Evolutionary conservation across 2,888 invertebrate species (phyloP).

Genomic region (Melanchra persicariae): DNA sequence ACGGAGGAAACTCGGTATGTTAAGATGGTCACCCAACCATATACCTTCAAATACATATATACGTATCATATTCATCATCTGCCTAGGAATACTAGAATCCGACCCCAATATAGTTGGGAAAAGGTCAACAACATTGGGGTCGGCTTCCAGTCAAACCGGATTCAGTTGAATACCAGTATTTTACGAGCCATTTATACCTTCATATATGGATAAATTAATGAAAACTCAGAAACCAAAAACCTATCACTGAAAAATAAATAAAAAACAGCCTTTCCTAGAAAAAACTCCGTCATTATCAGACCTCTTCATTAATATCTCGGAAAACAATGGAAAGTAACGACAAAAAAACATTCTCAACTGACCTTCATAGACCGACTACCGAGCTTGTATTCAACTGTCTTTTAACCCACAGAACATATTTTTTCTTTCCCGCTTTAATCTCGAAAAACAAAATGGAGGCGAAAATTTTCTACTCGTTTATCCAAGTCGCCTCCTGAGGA

Average conservation of each 20-base stretch:
- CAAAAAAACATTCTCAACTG: conserved; percentile 1
- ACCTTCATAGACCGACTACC: conserved; percentile 5
- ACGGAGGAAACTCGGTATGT: too few relatives aligned
- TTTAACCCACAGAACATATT: conserved; percentile 15
- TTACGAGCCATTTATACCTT: too few relatives aligned
- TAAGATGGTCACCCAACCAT: too few relatives aligned
- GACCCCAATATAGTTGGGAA: too few relatives aligned
- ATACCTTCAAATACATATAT: too few relatives aligned
- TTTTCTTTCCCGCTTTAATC: conserved; percentile 26
- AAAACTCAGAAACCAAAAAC: not conserved
- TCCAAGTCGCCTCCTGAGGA: conserved; percentile 31
- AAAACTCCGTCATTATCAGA: conserved; percentile 11
- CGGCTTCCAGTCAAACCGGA: too few relatives aligned
- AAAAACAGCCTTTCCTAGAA: not conserved
- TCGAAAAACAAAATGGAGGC: conserved; percentile 19
- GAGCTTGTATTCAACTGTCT: conserved; percentile 26
- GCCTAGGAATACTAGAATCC: too few relatives aligned
- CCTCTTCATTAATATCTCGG: conserved; percentile 32
- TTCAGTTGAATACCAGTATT: too few relatives aligned
- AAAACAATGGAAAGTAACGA: conserved; percentile 38
- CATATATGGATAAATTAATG: too few relatives aligned
- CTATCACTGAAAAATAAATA: not conserved
- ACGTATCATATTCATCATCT: too few relatives aligned
- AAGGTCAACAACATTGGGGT: too few relatives aligned
- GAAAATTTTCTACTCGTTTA: conserved; percentile 35